Evolutionary conservation across 2,797 vertebrate genomes (phyloP), one percentile per base, ranked within the genome.

Genomic region (Tiaroga cobitis): DNA sequence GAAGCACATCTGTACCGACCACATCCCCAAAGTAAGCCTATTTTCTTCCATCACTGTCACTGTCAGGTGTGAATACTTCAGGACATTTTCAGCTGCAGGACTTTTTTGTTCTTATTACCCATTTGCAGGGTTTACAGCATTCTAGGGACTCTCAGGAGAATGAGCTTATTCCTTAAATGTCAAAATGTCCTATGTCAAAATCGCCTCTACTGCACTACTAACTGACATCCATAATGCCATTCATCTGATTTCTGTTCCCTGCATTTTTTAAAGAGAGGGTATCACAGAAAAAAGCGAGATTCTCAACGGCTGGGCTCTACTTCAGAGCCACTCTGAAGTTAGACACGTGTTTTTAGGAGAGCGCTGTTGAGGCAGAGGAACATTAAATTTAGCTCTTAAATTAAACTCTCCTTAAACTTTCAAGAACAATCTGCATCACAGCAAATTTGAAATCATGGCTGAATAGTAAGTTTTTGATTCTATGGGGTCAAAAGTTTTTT

Each of bases 1-100:
- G 87, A 88, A 90, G 86, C 84, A 87, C 85, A 88, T 87, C 86
- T 87, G 84, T 76, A 86, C 43, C 13, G 56, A 72, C 46, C 74
- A 49, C 75, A 76, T 86, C 81, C 84, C 80, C 29, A 69, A 83
- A 68, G 56, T 75, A 85, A 83, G 46, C 49, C 46, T 76, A 87
- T 86, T 87, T 89, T 84, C 78, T 82, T 85, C 74, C 68, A 82
- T 87, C 81, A 82, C 80, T 61, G n/a, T 80, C 77, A 80, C 43
- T 80, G 84, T 78, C 68, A 84, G 84, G 82, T 87, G 84, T 74
- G 69, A 84, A 80, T 37, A 85, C 78, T 87, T 74, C 24, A 39
- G 83, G 83, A 85, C 75, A 75, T 68, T 85, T 86, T 85, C 78
- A 83, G 43, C 84, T 65, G 56, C 56, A 67, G 77, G 56, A 73